Evolutionary conservation across 2,888 invertebrate species (phyloP).

Genomic region (Sinodicranocentrus sp.): DNA sequence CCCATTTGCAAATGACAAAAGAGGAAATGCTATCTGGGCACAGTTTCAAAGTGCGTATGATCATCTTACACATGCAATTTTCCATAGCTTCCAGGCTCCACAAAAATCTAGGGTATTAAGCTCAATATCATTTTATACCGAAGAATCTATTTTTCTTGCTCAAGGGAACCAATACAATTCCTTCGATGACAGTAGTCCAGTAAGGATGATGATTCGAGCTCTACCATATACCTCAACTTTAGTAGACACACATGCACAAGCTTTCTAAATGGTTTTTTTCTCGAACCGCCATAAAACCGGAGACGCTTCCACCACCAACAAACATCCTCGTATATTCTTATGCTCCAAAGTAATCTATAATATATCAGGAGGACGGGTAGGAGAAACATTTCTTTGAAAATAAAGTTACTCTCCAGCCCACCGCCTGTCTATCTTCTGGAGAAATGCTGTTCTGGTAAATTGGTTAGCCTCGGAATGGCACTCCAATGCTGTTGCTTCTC

Average conservation of each 20-base stretch:
- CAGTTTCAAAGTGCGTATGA: no score
- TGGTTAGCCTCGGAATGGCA: slow-evolving; percentile 43
- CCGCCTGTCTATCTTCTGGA: background rate
- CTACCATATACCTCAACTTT: no score
- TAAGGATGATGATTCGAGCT: background rate
- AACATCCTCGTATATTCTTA: slow-evolving; percentile 3
- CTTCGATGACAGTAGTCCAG: slow-evolving; percentile 7
- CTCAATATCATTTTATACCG: background rate
- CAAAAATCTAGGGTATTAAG: no score
- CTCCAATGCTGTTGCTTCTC: slow-evolving; percentile 7
- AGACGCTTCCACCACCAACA: background rate
- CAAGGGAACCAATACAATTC: slow-evolving; percentile 40
- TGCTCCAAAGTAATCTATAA: background rate
- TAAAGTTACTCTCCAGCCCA: slow-evolving; percentile 11
- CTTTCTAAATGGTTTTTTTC: slow-evolving; percentile 14
- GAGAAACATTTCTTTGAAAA: background rate
- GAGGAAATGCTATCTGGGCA: no score
- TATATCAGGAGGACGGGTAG: background rate
- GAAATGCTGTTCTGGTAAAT: slow-evolving; percentile 51
- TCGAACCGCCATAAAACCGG: slow-evolving; percentile 1
- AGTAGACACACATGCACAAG: background rate
- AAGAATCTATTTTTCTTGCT: slow-evolving; percentile 11
- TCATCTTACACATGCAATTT: no score
- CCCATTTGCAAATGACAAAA: no score
- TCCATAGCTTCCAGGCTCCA: no score